Evolutionary conservation across 2,888 invertebrate species (phyloP), one percentile per base, ranked within the genome.

Genomic region (Synergus itoensis): DNA sequence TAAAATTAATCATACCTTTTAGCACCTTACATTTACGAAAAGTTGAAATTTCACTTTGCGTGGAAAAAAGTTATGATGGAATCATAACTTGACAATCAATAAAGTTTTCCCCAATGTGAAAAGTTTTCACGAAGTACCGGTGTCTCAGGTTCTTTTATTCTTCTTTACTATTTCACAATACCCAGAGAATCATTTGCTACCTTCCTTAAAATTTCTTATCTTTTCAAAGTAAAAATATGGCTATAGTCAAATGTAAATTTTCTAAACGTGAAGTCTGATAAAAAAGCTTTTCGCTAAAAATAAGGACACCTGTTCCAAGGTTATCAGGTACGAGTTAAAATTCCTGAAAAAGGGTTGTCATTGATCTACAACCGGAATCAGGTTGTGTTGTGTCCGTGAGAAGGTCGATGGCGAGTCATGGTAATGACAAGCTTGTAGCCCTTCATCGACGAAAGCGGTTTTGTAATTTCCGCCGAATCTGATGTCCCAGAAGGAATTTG

Each of bases 381-480:
- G 16, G 16, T 48, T 73, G 36, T 73, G 73, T 40, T 53, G 18
- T 36, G n/a, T 53, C 4, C 16, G 48, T 73, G 69, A 36, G n/a
- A 36, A 28, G 28, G 65, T 73, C 73, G 53, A 73, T 73, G n/a
- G 1, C 16, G 69, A 69, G 16, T 28, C 48, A 48, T 69, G 69
- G 69, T 40, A 69, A 69, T 69, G 45, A 48, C 28, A 69, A 45
- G 8, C 7, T 53, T 1, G 57, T 9, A 57, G 18, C 18, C 18
- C 18, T 18, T n/a, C 57, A 14, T 18, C 8, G 57, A 18, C 57
- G 18, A 81, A 77, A 79, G 83, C 77, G 86, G 86, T 86, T 84
- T 86, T 79, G 87, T 84, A 87, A 87, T 87, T 86, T 86, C 86
- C 87, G 85, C 53, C 80, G 62, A 85, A 86, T 84, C 76, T 65